Conservation (phyloP, 1,140 invertebrate genomes). For the Sinonovacula constricta region DNA sequence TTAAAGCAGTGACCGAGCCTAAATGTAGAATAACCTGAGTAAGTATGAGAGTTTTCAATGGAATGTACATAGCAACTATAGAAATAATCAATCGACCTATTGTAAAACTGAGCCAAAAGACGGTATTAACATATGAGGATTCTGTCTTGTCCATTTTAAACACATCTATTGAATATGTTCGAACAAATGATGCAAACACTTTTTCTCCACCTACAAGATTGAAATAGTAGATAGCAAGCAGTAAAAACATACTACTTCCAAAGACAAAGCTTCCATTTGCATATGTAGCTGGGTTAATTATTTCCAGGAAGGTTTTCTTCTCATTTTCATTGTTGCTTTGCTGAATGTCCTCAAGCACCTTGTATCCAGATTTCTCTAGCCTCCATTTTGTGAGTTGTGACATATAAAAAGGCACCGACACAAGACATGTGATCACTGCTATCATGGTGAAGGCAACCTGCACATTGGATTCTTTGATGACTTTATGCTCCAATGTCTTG, state of each 20-base stretch:
- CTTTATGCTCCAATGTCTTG: not conserved
- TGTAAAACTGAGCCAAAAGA: conserved; percentile 39
- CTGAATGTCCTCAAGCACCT: not conserved
- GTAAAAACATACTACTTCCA: not conserved
- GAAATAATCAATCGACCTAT: conserved; percentile 27
- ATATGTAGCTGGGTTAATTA: conserved; percentile 43
- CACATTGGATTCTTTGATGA: conserved; percentile 39
- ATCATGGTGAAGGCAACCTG: conserved; percentile 20
- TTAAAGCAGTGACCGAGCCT: not conserved
- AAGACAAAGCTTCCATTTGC: conserved; percentile 39
- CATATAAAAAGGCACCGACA: conserved; percentile 33
- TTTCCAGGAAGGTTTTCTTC: conserved; percentile 9
- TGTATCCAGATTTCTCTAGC: not conserved
- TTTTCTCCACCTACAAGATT: conserved; percentile 41
- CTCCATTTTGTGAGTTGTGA: conserved; percentile 4
- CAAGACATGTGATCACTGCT: conserved; percentile 14
- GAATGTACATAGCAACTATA: conserved; percentile 9
- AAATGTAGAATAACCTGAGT: conserved; percentile 4
- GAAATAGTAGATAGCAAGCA: conserved; percentile 41
- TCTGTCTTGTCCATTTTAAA: conserved; percentile 28
- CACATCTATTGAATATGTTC: conserved; percentile 40
- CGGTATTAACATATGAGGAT: conserved; percentile 30
- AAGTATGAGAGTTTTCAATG: conserved; percentile 10
- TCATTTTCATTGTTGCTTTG: not conserved
- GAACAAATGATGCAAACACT: conserved; percentile 28